These are phyloP conservation scores for Liasis olivaceus DNA, from an alignment of 2,797 vertebrate genomes.

Conservation along the genomic window DNA sequence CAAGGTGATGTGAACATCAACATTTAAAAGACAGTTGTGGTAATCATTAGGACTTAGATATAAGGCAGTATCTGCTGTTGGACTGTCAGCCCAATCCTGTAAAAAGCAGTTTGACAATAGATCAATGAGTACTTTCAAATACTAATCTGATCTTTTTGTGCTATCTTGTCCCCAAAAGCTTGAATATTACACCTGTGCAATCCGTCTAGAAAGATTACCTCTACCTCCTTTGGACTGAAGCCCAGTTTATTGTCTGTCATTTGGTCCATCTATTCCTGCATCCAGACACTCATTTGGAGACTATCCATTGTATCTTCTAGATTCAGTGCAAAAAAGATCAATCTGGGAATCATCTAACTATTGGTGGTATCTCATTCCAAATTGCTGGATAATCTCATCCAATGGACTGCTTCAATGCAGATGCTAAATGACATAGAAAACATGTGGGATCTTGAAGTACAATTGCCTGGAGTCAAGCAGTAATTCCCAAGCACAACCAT, in stretches of 20 bases:
- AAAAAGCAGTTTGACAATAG: not conserved
- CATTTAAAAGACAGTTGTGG: not conserved
- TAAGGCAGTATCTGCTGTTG: not conserved
- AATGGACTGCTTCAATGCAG: not conserved
- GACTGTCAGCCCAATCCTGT: not conserved
- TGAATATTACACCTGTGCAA: not conserved
- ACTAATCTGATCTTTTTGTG: not conserved
- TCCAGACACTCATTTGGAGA: not conserved
- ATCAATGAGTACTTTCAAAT: not conserved
- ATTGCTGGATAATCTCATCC: not conserved
- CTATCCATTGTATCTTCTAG: not conserved
- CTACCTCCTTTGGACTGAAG: not conserved
- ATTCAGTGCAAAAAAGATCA: not conserved
- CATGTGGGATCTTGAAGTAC: not conserved
- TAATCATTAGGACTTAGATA: not conserved
- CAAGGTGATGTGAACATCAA: not conserved
- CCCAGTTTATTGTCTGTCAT: not conserved
- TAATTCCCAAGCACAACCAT: not conserved
- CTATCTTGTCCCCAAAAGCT: not conserved
- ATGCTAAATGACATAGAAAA: not conserved
- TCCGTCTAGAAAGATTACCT: not conserved
- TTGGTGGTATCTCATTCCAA: not conserved
- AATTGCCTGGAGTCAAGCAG: not conserved
- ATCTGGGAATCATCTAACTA: not conserved
- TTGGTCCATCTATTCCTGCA: not conserved